These are phyloP conservation scores for Steinernema khuongi DNA, from an alignment of 1,140 invertebrate genomes.

Conservation along the genomic window DNA sequence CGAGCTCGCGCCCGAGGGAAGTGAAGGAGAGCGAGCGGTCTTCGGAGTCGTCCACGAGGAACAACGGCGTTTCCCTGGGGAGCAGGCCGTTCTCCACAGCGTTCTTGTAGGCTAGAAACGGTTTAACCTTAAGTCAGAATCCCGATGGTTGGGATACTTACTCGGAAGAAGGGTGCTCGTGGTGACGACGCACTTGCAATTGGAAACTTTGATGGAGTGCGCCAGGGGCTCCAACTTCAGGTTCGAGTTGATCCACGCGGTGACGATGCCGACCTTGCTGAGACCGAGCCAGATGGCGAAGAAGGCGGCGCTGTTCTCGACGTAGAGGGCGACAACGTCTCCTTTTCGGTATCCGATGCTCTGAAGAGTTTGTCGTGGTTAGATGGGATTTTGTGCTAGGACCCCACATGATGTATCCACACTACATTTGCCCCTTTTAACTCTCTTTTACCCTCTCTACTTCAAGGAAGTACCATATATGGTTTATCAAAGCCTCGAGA, in stretches of 20 bases:
- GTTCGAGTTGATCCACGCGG: slow-evolving; percentile 82
- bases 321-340: slow-evolving; percentile 77
- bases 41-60: not conserved
- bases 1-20: not conserved
- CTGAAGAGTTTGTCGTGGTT: slow-evolving; percentile 66
- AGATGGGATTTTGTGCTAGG: too few relatives aligned
- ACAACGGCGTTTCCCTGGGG: not conserved
- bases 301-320: slow-evolving; percentile 67
- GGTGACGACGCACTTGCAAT: slow-evolving; percentile 37
- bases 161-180: slow-evolving; percentile 26
- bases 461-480: not conserved
- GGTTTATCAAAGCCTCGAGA: too few relatives aligned
- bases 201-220: slow-evolving; percentile 64
- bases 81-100: not conserved
- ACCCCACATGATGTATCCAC: not conserved
- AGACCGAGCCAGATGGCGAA: slow-evolving; percentile 58
- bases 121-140: not conserved
- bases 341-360: slow-evolving; percentile 68
- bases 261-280: slow-evolving; percentile 71
- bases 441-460: too few relatives aligned
- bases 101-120: slow-evolving; percentile 16
- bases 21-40: not conserved
- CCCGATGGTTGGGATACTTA: slow-evolving; percentile 24
- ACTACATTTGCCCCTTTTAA: too few relatives aligned
- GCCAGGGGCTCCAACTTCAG: slow-evolving; percentile 70